A percentile compares a stretch with the other conserved stretches of the same genome.
These are phyloP conservation scores for Neomorphus geoffroyi DNA, from an alignment of 2,797 vertebrate species.

Conservation along the genomic window DNA sequence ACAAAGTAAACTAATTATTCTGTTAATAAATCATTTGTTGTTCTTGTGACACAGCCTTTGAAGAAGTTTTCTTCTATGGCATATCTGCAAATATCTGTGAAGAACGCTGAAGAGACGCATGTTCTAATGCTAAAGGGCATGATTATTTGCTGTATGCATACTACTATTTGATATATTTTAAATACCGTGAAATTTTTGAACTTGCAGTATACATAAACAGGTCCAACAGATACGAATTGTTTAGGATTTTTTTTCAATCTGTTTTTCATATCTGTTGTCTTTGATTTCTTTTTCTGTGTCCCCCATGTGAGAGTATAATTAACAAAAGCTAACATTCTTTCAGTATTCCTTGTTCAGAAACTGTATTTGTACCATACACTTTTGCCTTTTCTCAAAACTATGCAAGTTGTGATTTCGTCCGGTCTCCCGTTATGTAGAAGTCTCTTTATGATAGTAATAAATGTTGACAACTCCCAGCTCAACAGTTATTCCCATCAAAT, in stretches of 20 bases:
- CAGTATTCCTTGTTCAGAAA: background rate
- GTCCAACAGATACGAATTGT: background rate
- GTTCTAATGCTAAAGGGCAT: background rate
- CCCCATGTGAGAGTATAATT: background rate
- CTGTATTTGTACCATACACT: background rate
- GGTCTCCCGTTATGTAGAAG: background rate
- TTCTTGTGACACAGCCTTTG: background rate
- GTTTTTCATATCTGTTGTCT: background rate
- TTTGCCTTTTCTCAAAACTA: background rate
- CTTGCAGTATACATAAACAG: background rate
- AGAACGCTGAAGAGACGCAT: background rate
- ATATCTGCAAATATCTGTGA: background rate
- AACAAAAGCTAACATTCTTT: background rate
- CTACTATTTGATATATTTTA: background rate
- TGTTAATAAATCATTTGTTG: background rate
- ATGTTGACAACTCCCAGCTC: slow-evolving; percentile 6
- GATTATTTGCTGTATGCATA: background rate
- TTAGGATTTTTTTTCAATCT: background rate
- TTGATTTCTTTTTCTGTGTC: background rate
- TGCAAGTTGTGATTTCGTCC: background rate
- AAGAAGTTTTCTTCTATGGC: background rate
- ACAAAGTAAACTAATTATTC: background rate
- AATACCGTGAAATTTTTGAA: background rate
- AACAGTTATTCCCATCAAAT: slow-evolving; percentile 14
- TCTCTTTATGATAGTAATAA: background rate